Evolutionary conservation across 2,113 vertebrate species (phyloP).

Genomic region (Phaethon lepturus): DNA sequence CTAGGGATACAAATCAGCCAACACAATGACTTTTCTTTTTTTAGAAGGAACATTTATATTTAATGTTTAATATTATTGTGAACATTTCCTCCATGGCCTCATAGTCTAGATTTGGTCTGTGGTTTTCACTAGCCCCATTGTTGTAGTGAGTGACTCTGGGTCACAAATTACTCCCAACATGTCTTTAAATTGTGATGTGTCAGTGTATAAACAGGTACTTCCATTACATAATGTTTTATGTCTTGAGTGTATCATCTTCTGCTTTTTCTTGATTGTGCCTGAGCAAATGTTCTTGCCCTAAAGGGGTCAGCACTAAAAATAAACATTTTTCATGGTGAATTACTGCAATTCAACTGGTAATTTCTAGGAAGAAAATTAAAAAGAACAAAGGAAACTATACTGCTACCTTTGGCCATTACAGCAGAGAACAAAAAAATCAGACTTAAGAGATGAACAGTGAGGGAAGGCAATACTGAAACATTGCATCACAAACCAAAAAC

Average conservation of each 20-base stretch:
- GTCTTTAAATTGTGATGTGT: not conserved
- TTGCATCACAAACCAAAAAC: not conserved
- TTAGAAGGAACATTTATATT: not conserved
- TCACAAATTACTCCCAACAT: not conserved
- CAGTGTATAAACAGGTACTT: not conserved
- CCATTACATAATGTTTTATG: not conserved
- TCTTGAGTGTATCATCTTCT: not conserved
- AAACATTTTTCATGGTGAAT: not conserved
- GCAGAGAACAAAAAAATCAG: not conserved
- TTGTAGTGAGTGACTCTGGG: not conserved
- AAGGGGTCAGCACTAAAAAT: constrained; percentile 11
- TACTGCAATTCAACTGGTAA: not conserved
- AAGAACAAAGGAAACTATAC: not conserved
- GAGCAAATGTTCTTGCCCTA: not conserved
- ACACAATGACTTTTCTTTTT: not conserved
- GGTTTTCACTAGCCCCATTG: not conserved
- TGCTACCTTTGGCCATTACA: not conserved
- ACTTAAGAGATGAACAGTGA: not conserved
- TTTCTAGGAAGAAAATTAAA: constrained; percentile 8
- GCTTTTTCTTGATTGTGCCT: not conserved
- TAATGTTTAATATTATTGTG: not conserved
- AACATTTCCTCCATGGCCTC: not conserved
- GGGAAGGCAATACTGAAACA: not conserved
- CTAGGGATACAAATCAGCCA: not conserved
- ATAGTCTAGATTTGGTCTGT: not conserved